Conservation (phyloP, 2,888 invertebrate genomes). For the Watsonalla cultraria region DNA sequence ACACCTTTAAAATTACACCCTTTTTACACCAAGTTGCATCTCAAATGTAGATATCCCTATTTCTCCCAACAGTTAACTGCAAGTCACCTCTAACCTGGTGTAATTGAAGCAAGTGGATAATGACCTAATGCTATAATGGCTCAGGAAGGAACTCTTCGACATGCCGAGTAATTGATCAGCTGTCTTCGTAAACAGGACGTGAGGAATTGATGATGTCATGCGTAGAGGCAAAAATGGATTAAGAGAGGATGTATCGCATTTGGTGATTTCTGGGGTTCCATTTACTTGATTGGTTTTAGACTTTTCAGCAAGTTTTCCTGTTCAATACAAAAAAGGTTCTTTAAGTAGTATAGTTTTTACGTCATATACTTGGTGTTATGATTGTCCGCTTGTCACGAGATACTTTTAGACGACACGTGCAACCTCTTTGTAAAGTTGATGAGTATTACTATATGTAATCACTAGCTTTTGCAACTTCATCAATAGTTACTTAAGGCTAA, state of each 20-base stretch:
- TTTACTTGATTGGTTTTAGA: not conserved
- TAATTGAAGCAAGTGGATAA: constrained; percentile 56
- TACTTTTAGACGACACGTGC: no score
- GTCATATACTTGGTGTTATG: no score
- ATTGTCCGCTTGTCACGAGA: no score
- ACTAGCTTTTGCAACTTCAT: no score
- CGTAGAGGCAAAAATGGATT: not conserved
- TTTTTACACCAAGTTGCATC: no score
- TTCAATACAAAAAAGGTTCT: no score
- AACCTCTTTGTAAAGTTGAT: no score
- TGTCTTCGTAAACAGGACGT: constrained; percentile 14
- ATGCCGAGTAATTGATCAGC: constrained; percentile 26
- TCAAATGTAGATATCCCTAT: constrained; percentile 8
- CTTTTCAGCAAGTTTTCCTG: not conserved
- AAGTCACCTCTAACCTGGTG: constrained; percentile 37
- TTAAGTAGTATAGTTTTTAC: no score
- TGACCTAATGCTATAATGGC: constrained; percentile 36
- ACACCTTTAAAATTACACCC: no score
- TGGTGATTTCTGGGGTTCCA: not conserved
- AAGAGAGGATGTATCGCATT: not conserved
- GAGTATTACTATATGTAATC: no score
- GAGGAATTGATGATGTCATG: not conserved
- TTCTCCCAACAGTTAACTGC: constrained; percentile 13
- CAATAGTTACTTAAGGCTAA: no score
- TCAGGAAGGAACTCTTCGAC: constrained; percentile 32